phyloP scores from a whole-genome alignment of 2,113 vertebrate genomes.

The Marmota monax region DNA sequence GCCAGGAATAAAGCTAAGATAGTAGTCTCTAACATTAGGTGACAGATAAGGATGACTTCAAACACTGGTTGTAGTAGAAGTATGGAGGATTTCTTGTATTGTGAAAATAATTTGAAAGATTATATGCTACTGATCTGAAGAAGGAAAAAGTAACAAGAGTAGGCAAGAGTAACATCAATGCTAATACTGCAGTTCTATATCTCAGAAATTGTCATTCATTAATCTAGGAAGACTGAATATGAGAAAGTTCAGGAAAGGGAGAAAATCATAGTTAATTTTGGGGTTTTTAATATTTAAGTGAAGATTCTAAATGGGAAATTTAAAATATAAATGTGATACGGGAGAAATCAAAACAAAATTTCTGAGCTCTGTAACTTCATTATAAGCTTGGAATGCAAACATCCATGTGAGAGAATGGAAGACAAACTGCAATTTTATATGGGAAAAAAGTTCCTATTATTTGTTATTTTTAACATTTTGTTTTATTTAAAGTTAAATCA shows the following conservation, averaged over 20 bases:
- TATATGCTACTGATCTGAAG: background rate
- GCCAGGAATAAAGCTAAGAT: background rate
- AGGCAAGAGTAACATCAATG: background rate
- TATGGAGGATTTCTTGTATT: background rate
- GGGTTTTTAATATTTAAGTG: background rate
- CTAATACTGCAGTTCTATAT: background rate
- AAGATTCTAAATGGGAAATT: background rate
- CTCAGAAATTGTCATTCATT: background rate
- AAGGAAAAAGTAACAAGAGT: background rate
- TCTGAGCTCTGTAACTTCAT: background rate
- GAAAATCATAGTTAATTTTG: background rate
- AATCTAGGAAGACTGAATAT: background rate
- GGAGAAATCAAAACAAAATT: background rate
- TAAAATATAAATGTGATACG: background rate
- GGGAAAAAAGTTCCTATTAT: background rate
- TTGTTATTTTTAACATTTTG: background rate
- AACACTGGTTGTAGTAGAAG: background rate
- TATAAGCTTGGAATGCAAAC: background rate
- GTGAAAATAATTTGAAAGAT: background rate
- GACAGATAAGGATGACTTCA: background rate
- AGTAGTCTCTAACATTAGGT: background rate
- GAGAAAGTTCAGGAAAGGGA: background rate
- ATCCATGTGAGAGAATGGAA: background rate
- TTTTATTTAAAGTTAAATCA: constrained; percentile 19
- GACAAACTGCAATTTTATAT: background rate